Evolutionary conservation across 2,113 vertebrate species (phyloP), one percentile per base, ranked within the genome.

Genomic region (Todiramphus saurophagus): DNA sequence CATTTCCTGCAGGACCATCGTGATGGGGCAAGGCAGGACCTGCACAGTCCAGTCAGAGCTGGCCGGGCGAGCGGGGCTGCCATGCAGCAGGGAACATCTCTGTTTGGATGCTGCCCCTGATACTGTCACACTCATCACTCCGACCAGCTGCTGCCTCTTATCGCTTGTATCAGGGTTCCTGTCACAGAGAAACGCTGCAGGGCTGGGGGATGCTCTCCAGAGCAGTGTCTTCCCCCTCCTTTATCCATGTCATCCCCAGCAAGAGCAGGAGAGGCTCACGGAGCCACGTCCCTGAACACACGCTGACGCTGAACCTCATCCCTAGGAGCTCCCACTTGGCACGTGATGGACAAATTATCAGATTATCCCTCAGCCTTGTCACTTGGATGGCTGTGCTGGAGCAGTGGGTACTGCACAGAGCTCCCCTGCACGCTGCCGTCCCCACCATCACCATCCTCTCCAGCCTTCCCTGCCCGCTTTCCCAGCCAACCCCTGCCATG

Each of bases 1-100:
- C 6, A 2, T 1, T 9, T 16, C 30, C 7, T 11, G 4, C 51
- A 4, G 70, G 44, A 70, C 5, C 12, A 0, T 0, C 1, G 23
- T 9, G 1, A 1, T 0, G 18, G 37, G 37, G 58, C 24, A 30
- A 16, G 43, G 62, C 41, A 33, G 37, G 10, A 48, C 41, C 51
- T 30, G 56, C 2, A 16, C 51, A 19, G 14, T 30, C 56, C 5
- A 10, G 66, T 30, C 24, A 18, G 63, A 33, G 24, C 79, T 31
- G 28, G 6, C 13, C 5, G 3, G 30, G 19, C 4, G 20, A 48
- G 33, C 6, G 23, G 30, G 35, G 25, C 75, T 50, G 63, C n/a
- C 7, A 3, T 7, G 44, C 28, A 8, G 19, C n/a, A 83, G 90
- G 77, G 85, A 94, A 79, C 5, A 64, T 33, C 53, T 30, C 39